A percentile compares a stretch with the other conserved stretches of the same genome.
phyloP scores from a whole-genome alignment of 2,113 vertebrate species.

The Atrichornis clamosus region DNA sequence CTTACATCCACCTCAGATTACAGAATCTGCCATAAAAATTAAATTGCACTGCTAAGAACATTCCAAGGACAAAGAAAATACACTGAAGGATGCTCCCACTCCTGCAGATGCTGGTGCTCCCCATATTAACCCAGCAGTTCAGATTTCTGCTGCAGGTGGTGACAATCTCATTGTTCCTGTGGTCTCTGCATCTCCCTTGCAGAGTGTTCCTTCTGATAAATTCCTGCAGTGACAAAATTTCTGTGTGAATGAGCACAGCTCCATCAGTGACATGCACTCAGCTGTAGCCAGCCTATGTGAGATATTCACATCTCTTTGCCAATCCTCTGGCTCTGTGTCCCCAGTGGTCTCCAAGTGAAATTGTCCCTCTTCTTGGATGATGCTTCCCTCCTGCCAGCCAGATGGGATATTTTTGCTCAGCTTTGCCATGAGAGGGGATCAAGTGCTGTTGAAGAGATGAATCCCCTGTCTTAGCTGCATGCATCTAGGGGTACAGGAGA shows the following conservation, averaged over 20 bases:
- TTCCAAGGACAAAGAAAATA: not conserved
- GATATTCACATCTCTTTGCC: not conserved
- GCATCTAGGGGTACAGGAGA: not conserved
- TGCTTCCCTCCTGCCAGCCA: not conserved
- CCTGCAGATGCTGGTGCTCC: not conserved
- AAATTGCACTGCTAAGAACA: not conserved
- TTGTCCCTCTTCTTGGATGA: not conserved
- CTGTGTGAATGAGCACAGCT: not conserved
- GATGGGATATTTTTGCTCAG: not conserved
- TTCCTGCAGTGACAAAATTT: not conserved
- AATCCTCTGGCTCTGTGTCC: not conserved
- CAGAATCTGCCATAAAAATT: not conserved
- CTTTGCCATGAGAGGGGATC: not conserved
- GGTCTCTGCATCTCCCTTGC: not conserved
- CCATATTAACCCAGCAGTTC: not conserved
- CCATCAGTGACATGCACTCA: not conserved
- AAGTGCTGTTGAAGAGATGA: not conserved
- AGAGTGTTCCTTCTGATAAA: not conserved
- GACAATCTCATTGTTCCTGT: not conserved
- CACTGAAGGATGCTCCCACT: not conserved
- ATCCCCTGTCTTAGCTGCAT: not conserved
- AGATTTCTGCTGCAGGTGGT: not conserved
- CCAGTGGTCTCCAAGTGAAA: not conserved
- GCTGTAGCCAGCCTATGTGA: not conserved
- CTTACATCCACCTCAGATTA: not conserved